phyloP scores from a whole-genome alignment of 2,888 invertebrate species.

The Papilio protenor region DNA sequence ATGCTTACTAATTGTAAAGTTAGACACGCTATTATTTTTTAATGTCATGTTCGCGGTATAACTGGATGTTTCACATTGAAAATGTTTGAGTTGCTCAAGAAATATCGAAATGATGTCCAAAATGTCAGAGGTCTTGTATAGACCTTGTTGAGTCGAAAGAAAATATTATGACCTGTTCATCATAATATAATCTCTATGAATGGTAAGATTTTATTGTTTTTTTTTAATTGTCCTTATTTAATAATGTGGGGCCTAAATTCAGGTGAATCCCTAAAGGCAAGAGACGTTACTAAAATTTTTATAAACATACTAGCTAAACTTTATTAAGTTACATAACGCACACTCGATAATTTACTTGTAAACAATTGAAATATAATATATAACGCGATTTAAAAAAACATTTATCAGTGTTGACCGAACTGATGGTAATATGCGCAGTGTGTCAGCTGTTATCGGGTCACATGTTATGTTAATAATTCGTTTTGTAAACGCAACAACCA shows the following conservation, averaged over 20 bases:
- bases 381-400: slow-evolving; percentile 6
- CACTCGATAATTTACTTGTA: background rate
- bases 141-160: background rate
- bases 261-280: background rate
- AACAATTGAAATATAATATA: background rate
- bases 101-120: background rate
- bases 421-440: slow-evolving; percentile 19
- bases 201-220: background rate
- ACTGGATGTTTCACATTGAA: background rate
- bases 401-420: slow-evolving; percentile 23
- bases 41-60: background rate
- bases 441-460: slow-evolving; percentile 42
- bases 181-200: background rate
- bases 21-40: background rate
- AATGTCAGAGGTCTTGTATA: background rate
- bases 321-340: slow-evolving; percentile 12
- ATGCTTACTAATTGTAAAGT: background rate
- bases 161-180: background rate
- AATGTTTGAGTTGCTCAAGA: background rate
- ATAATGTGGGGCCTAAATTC: background rate
- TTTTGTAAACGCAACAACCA: slow-evolving; percentile 38
- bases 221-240: background rate
- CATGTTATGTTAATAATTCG: slow-evolving; percentile 39
- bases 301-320: background rate
- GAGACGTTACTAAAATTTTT: background rate